These are phyloP conservation scores for Tetragnatha versicolor DNA, from an alignment of 1,140 invertebrate genomes.

Conservation along the genomic window DNA sequence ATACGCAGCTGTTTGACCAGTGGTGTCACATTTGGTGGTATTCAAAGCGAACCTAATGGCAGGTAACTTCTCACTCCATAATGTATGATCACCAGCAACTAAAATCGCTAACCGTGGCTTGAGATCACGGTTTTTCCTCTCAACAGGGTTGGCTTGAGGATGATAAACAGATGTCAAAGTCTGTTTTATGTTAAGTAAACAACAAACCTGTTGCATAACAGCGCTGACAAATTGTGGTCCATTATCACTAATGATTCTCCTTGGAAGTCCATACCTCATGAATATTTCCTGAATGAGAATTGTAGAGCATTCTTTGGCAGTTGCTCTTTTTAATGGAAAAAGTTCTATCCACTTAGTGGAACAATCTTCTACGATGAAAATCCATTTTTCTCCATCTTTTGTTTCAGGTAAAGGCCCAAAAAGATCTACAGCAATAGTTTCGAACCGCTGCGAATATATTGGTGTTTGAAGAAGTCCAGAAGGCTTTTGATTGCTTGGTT, in stretches of 20 bases:
- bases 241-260: slow-evolving; percentile 14
- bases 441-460: not conserved
- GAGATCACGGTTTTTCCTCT: not conserved
- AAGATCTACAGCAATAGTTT: slow-evolving; percentile 18
- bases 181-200: slow-evolving; percentile 5
- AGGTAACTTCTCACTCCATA: not conserved
- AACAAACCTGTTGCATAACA: slow-evolving; percentile 11
- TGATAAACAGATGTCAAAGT: not conserved
- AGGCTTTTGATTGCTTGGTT: slow-evolving; percentile 9
- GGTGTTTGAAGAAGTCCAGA: not conserved
- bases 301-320: not conserved
- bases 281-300: slow-evolving; percentile 25
- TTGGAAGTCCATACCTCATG: slow-evolving; percentile 20
- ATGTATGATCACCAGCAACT: not conserved
- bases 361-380: slow-evolving; percentile 25
- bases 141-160: not conserved
- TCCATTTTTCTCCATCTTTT: slow-evolving; percentile 16
- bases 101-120: slow-evolving; percentile 1
- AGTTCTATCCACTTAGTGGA: slow-evolving; percentile 30
- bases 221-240: slow-evolving; percentile 3
- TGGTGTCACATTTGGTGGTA: not conserved
- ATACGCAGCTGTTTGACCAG: not conserved
- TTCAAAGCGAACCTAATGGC: not conserved
- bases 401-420: slow-evolving; percentile 28
- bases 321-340: slow-evolving; percentile 3